A percentile compares a stretch with the other conserved stretches of the same genome.
phyloP scores from a whole-genome alignment of 2,113 vertebrate genomes.

The Corythornis vintsioides region DNA sequence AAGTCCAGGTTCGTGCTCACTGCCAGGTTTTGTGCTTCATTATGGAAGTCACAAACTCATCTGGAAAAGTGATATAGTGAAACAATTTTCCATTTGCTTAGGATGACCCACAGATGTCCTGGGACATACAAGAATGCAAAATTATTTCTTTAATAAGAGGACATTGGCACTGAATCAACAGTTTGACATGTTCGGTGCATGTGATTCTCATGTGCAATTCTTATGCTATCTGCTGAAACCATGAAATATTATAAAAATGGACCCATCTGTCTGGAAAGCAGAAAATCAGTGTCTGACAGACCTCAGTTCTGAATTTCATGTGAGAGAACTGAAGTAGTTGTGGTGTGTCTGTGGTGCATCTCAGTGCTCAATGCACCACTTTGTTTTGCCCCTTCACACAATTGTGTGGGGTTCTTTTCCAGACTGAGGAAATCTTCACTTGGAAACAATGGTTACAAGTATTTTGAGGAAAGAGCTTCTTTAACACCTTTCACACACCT shows the following conservation, averaged over 20 bases:
- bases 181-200: not conserved
- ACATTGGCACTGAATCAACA: not conserved
- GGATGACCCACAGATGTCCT: not conserved
- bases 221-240: constrained; percentile 8
- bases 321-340: constrained; percentile 3
- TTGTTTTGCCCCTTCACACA: not conserved
- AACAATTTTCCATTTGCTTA: not conserved
- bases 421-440: not conserved
- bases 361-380: not conserved
- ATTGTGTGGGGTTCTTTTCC: not conserved
- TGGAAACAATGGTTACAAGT: not conserved
- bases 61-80: not conserved
- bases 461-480: not conserved
- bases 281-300: constrained; percentile 20
- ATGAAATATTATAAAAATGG: not conserved
- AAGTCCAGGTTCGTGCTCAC: not conserved
- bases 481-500: not conserved
- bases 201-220: constrained; percentile 37
- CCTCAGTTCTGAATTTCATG: constrained; percentile 48
- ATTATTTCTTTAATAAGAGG: not conserved
- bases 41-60: not conserved
- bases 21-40: not conserved
- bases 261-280: constrained; percentile 33
- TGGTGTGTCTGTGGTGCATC: constrained; percentile 18
- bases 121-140: not conserved